Base-by-base conservation (phyloP, 2,888 invertebrate genomes). In the Agrotis segetum region DNA sequence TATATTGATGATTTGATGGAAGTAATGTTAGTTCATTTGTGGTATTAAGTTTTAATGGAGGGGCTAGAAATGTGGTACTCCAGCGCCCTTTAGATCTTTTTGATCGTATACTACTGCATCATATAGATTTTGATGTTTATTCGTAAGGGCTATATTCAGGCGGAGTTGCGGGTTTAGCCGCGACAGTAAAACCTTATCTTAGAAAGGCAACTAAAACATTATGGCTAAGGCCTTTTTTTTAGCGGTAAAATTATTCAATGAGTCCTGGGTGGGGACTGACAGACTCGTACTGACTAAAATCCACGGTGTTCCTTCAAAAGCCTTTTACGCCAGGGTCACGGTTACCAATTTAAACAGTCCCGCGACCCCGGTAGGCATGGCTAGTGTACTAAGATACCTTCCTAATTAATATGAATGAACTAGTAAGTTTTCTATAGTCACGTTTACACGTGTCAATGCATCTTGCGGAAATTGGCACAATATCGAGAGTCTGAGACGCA, bases 1-100 rank as follows among this genome's bases (percentile, higher is more conserved):
- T 34, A 40, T 55, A 63, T 49, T 47, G 34, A 74, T 74, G 52
- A 67, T 49, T 53, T 66, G 50, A 44, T 52, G 47, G 14, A 40
- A 11, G 69, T 61, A n/a, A 71, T 52, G 7, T 52, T 29, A 14
- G 53, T 49, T 53, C 11, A 77, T 77, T 50, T 50, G 67, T 3
- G 14, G 29, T 56, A 46, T 76, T 75, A 2, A 7, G 24, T 47
- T 55, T 67, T 29, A 67, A 76, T 67, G 40, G 53, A 14, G 6
- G 17, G 7, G 3, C 67, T n/a, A 9, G 50, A 46, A 64, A 74
- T 17, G 34, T 46, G 16, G 0, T 21, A 50, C n/a, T 46, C 2
- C 13, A 56, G 0, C 6, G 56, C 29, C 13, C 13, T 55, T 29
- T 55, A 17, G 2, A 17, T 29, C 9, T 47, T 58, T 24, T 69